Evolutionary conservation across 2,888 invertebrate species (phyloP), one percentile per base, ranked within the genome.

Genomic region (Pardosa pseudoannulata): DNA sequence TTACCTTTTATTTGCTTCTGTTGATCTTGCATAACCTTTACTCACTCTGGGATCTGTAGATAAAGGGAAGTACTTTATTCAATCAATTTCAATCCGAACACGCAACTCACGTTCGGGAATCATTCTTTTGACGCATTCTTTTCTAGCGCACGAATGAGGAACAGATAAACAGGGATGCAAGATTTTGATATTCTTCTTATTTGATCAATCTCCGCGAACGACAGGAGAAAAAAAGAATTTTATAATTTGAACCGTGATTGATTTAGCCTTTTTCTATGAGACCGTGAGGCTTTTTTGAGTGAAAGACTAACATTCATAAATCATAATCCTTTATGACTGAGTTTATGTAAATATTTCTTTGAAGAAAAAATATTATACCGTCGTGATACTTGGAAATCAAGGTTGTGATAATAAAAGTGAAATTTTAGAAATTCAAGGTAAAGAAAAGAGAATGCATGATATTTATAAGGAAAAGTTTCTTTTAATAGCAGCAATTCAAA

Each of bases 241-340:
- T 1, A n/a, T 23, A 23, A 56, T 23, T 56, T 23, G 23, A 56
- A 23, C 56, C 56, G 56, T 56, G 56, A 56, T 56, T 23, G 56
- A 56, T 23, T 56, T 56, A 56, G 16, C 56, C 56, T 56, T 56
- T 56, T 56, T 23, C 23, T 23, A 3, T 3, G 19, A 23, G 23
- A 56, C 56, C 56, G 56, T 56, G 56, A 56, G n/a, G 5, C 19
- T 23, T 23, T 23, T 36, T 23, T 23, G 23, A 56, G 23, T 56
- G 56, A 56, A 56, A 56, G 16, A 11, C 23, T 56, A 3, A 5
- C 56, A 56, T 56, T 56, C 56, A 56, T 56, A 56, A 56, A 56
- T 56, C 56, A 56, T 23, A 11, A 5, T 23, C 56, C 5, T 56
- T 56, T 23, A 6, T 2, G 23, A 3, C 6, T 23, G 56, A 19